These are phyloP conservation scores for Girardinichthys multiradiatus DNA, from an alignment of 2,113 vertebrate species.

Conservation along the genomic window DNA sequence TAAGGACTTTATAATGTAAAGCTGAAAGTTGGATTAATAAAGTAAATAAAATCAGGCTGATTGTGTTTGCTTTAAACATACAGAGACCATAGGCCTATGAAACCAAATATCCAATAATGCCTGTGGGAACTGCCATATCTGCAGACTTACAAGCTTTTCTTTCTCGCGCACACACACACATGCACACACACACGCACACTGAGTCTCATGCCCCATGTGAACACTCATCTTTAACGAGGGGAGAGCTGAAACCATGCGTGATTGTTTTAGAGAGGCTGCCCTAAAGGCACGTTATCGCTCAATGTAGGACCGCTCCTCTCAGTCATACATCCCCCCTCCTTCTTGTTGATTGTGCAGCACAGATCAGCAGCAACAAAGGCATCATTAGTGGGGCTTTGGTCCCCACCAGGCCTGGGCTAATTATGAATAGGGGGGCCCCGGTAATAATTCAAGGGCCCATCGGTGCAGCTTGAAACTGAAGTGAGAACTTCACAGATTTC, in stretches of 20 bases:
- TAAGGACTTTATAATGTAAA: neutral
- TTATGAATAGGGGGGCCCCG: constrained; percentile 79
- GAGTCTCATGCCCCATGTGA: constrained; percentile 73
- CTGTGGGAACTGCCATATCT: constrained; percentile 70
- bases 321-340: constrained; percentile 66
- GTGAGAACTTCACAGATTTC: constrained; percentile 75
- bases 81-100: constrained; percentile 39
- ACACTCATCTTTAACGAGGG: constrained; percentile 80
- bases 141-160: constrained; percentile 53
- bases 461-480: constrained; percentile 76
- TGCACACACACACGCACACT: constrained; percentile 20
- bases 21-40: neutral
- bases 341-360: constrained; percentile 80
- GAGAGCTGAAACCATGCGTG: constrained; percentile 77
- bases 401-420: constrained; percentile 80
- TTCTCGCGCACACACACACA: constrained; percentile 13
- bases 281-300: constrained; percentile 79
- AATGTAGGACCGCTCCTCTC: constrained; percentile 74
- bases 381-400: constrained; percentile 82
- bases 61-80: constrained; percentile 24
- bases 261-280: constrained; percentile 82
- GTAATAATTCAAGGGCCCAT: constrained; percentile 81
- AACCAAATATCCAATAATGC: constrained; percentile 57
- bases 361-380: constrained; percentile 82
- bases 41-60: neutral